These are phyloP conservation scores for Amphibalanus amphitrite DNA, from an alignment of 1,140 invertebrate species.

Conservation along the genomic window DNA sequence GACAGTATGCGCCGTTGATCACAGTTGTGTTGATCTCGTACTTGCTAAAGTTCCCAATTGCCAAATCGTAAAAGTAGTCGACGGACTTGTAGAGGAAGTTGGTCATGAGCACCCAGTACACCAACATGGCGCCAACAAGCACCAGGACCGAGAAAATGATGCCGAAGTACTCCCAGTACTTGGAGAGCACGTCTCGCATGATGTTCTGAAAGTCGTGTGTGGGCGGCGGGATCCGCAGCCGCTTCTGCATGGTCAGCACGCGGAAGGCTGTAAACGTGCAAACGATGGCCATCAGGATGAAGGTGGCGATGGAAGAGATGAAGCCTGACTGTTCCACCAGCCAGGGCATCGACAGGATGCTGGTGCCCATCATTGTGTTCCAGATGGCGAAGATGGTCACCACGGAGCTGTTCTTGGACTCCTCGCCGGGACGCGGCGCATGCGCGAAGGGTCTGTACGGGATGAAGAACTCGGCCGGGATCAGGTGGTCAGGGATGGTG, in stretches of 20 bases:
- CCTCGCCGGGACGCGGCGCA: conserved; percentile 27
- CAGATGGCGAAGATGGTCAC: conserved; percentile 44
- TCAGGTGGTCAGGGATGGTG: conserved; percentile 35
- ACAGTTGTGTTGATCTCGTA: conserved; percentile 7
- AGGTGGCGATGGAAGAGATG: conserved; percentile 48
- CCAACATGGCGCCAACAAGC: conserved; percentile 67
- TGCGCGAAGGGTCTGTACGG: conserved; percentile 23
- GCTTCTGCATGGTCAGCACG: conserved; percentile 40
- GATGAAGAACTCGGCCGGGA: conserved; percentile 31
- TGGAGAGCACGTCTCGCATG: background rate
- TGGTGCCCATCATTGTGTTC: conserved; percentile 87
- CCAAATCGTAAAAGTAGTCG: conserved; percentile 22
- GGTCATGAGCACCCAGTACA: conserved; percentile 86
- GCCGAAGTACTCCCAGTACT: background rate
- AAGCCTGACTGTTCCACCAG: conserved; percentile 67
- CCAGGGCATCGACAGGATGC: conserved; percentile 80
- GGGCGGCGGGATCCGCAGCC: conserved; percentile 13
- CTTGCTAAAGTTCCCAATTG: background rate
- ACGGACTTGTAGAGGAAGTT: conserved; percentile 81
- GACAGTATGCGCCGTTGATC: conserved; percentile 12
- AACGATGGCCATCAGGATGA: conserved; percentile 53
- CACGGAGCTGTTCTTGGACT: conserved; percentile 35
- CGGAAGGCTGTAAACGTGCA: conserved; percentile 59
- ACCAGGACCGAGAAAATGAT: conserved; percentile 63
- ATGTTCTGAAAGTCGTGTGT: background rate